phyloP scores from a whole-genome alignment of 2,797 vertebrate genomes.

The Perodicticus potto region DNA sequence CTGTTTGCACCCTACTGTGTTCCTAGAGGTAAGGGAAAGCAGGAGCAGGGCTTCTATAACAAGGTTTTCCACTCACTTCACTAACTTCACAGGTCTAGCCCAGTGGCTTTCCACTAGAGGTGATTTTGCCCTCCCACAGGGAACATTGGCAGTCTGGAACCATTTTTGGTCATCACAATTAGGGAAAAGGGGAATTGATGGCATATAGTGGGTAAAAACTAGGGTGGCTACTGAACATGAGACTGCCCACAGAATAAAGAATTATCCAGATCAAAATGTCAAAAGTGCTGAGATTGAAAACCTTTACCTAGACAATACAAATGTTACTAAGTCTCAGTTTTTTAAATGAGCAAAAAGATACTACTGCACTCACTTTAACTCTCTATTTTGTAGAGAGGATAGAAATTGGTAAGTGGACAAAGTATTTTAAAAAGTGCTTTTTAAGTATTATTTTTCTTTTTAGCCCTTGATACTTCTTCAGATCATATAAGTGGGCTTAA shows the following conservation, averaged over 20 bases:
- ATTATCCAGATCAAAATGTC: not conserved
- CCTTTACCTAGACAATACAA: not conserved
- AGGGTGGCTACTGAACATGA: not conserved
- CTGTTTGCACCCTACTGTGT: too few relatives aligned
- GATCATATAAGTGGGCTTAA: not conserved
- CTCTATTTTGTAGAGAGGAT: not conserved
- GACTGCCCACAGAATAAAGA: not conserved
- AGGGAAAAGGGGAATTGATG: fast-evolving
- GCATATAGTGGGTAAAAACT: not conserved
- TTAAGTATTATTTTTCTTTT: not conserved
- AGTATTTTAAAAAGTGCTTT: not conserved
- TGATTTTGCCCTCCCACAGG: not conserved
- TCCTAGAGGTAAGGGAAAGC: not conserved
- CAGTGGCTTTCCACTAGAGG: not conserved
- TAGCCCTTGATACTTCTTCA: not conserved
- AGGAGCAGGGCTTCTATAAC: not conserved
- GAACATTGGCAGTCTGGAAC: not conserved
- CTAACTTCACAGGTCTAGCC: not conserved
- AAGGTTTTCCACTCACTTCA: not conserved
- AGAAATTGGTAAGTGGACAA: not conserved
- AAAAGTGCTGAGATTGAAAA: not conserved
- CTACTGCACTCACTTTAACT: not conserved
- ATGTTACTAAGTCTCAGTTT: not conserved
- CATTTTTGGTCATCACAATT: not conserved
- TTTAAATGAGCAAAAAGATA: not conserved